Base-by-base conservation (phyloP, 2,113 vertebrate genomes). In the Prietella phreatophila region DNA sequence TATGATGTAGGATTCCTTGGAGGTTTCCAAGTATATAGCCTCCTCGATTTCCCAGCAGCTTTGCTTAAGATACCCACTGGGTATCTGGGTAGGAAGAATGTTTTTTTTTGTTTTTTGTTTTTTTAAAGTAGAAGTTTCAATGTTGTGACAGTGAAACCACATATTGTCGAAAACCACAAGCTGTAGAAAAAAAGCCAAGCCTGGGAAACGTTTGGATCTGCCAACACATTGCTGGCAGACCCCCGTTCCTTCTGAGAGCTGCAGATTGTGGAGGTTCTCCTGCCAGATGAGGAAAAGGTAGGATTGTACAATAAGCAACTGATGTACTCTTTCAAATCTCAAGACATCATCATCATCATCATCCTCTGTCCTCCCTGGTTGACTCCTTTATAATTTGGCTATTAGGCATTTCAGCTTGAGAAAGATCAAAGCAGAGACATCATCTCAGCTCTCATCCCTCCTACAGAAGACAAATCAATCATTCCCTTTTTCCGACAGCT, bases 171-270 rank as follows among this genome's bases (percentile, higher is more conserved):
- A 92, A 87, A 89, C 91, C 82, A 90, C 91, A 63, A 89, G 85
- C 89, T 85, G 89, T 25, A 61, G 19, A 82, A 92, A 82, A 92
- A 92, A 89, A 76, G 76, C 50, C 53, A 88, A 90, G 92, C 93
- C 91, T 94, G 94, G 94, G 94, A 95, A 94, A 91, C 17, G 50
- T 76, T 30, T 19, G 79, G 67, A 50, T 81, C 65, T 91, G 88
- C 69, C 73, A 88, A 78, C 63, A 88, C 87, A 92, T 86, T 33
- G 89, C 88, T 88, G 88, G 89, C 30, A 56, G 69, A 81, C 79
- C 86, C 84, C 25, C 85, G 50, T 47, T 73, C 61, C 88, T 69
- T 47, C 33, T 60, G 88, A 92, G 85, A 78, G 61, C 61, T 85
- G 80, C 79, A 76, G 82, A 63, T 33, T 80, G 69, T 85, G 78